These are phyloP conservation scores for Plectrocnemia conspersa DNA, from an alignment of 1,140 invertebrate species.

Conservation along the genomic window DNA sequence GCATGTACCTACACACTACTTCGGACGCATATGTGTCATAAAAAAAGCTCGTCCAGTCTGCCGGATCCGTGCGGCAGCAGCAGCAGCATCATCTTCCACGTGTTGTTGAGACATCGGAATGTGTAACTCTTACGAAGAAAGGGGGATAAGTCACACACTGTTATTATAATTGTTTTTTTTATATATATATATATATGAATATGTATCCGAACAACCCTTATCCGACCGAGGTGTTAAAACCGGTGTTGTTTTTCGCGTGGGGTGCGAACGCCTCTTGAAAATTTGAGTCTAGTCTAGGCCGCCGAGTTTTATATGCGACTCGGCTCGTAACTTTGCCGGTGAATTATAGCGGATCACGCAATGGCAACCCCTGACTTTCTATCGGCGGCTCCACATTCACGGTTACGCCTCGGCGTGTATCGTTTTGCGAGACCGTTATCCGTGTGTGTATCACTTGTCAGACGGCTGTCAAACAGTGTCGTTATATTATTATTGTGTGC, in stretches of 20 bases:
- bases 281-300: no score
- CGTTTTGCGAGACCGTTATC: slow-evolving; percentile 3
- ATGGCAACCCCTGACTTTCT: slow-evolving; percentile 2
- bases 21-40: not conserved
- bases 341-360: slow-evolving; percentile 5
- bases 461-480: no score
- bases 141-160: no score
- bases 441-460: no score
- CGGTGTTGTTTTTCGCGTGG: no score
- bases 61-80: slow-evolving; percentile 1
- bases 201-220: no score
- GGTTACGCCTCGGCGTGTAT: slow-evolving; percentile 1
- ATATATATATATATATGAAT: no score
- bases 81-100: slow-evolving; percentile 1
- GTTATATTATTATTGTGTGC: no score
- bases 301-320: not conserved
- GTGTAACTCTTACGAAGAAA: no score
- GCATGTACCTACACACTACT: not conserved
- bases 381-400: not conserved
- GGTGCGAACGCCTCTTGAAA: no score
- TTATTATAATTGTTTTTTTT: no score
- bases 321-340: not conserved
- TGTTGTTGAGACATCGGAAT: slow-evolving; percentile 3
- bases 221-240: no score
- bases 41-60: not conserved